A percentile compares a stretch with the other conserved stretches of the same genome.
Evolutionary conservation across 2,113 vertebrate species (phyloP).

Genomic region (Paralichthys olivaceus): DNA sequence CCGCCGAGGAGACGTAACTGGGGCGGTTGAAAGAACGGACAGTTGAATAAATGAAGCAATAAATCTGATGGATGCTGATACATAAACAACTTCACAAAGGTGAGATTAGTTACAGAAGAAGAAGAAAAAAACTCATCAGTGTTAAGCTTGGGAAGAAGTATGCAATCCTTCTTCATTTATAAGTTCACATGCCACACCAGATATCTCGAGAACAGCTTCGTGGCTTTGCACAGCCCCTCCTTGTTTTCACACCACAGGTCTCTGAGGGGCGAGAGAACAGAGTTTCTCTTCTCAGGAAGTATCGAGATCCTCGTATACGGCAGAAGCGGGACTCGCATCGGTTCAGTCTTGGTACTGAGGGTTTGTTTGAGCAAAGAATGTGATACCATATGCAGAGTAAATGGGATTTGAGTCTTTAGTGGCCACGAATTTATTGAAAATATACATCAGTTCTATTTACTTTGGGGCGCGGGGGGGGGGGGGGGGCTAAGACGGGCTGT

Average conservation of each 20-base stretch:
- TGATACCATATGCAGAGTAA: conserved; percentile 70
- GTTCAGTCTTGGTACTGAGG: conserved; percentile 39
- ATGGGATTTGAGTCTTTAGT: conserved; percentile 75
- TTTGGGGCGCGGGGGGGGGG: conserved; percentile 54
- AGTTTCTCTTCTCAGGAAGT: conserved; percentile 59
- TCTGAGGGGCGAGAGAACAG: conserved; percentile 30
- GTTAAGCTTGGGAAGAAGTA: conserved; percentile 1
- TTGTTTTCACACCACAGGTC: conserved; percentile 44
- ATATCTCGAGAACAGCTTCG: conserved; percentile 32
- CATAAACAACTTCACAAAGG: conserved; percentile 55
- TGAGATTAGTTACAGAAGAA: conserved; percentile 22
- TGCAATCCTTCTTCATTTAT: conserved; percentile 30
- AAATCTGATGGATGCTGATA: conserved; percentile 71
- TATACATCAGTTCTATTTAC: conserved; percentile 73
- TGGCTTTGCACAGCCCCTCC: conserved; percentile 22
- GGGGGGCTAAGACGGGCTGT: conserved; percentile 28
- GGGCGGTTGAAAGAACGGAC: conserved; percentile 33
- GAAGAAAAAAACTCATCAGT: conserved; percentile 33
- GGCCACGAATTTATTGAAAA: conserved; percentile 73
- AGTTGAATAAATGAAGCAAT: conserved; percentile 62
- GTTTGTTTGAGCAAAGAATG: conserved; percentile 65
- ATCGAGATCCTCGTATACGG: conserved; percentile 45
- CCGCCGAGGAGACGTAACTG: conserved; percentile 54
- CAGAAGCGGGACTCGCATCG: conserved; percentile 43
- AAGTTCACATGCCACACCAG: conserved; percentile 24